Percentiles rank a stretch among this genome's conserved stretches.
These are phyloP conservation scores for Chrysochloris asiatica DNA, from an alignment of 2,113 vertebrate species.

Conservation along the genomic window DNA sequence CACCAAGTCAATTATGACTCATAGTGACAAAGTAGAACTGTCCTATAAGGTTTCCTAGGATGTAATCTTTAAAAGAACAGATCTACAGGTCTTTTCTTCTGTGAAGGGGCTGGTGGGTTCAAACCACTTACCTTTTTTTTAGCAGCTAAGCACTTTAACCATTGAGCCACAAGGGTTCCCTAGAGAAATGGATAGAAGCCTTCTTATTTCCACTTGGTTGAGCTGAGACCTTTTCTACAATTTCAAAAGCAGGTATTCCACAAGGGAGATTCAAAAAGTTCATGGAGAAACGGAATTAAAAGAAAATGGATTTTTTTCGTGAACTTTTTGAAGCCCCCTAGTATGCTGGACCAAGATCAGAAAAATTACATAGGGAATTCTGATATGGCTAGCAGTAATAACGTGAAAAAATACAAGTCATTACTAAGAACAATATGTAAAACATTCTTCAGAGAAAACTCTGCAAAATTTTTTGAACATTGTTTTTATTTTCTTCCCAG, in stretches of 20 bases:
- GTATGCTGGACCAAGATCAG: constrained; percentile 11
- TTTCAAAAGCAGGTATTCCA: constrained; percentile 45
- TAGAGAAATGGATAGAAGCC: no score
- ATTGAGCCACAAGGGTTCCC: background rate
- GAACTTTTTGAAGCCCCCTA: no score
- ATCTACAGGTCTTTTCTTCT: background rate
- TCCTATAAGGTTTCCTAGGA: background rate
- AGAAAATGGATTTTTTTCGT: no score
- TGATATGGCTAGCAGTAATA: constrained; percentile 40
- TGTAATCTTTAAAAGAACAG: background rate
- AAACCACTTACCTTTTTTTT: background rate
- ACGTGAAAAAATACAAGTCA: constrained; percentile 39
- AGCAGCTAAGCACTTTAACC: background rate
- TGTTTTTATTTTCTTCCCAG: constrained; percentile 35
- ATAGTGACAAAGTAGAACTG: background rate
- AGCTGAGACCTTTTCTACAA: constrained; percentile 21
- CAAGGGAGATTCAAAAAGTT: no score
- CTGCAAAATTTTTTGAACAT: constrained; percentile 32
- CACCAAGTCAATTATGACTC: background rate
- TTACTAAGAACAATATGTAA: constrained; percentile 44
- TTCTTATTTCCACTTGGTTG: no score
- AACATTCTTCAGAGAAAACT: constrained; percentile 50
- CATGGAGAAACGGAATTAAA: no score
- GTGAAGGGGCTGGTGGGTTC: background rate
- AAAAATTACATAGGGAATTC: constrained; percentile 47